Evolutionary conservation across 2,888 invertebrate genomes (phyloP).

Genomic region (Amphipyra tragopoginis): DNA sequence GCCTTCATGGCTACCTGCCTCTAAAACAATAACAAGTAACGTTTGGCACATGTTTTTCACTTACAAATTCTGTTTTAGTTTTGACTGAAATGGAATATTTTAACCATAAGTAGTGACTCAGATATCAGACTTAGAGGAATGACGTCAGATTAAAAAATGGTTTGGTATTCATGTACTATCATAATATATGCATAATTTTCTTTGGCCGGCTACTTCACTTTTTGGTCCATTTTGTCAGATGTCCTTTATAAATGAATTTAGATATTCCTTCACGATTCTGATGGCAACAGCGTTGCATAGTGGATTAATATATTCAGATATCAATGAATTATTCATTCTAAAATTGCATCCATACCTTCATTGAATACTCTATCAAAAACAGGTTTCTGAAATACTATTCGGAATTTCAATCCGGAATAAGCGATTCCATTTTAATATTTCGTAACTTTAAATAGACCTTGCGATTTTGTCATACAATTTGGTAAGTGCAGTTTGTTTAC

Average conservation of each 20-base stretch:
- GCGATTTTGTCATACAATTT: conserved; percentile 9
- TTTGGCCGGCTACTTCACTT: too few relatives aligned
- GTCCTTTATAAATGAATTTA: background rate
- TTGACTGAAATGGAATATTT: too few relatives aligned
- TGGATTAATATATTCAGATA: conserved; percentile 45
- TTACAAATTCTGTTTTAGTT: too few relatives aligned
- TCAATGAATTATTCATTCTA: conserved; percentile 47
- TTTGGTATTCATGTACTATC: too few relatives aligned
- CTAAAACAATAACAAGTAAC: too few relatives aligned
- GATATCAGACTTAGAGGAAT: too few relatives aligned
- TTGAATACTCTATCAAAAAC: conserved; percentile 50
- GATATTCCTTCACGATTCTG: conserved; percentile 1
- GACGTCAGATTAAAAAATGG: too few relatives aligned
- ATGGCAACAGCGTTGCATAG: conserved; percentile 29
- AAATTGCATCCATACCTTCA: conserved; percentile 53
- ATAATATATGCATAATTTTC: too few relatives aligned
- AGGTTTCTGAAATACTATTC: conserved; percentile 44
- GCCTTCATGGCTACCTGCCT: too few relatives aligned
- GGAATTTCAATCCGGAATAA: conserved; percentile 42
- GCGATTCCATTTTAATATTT: conserved; percentile 47
- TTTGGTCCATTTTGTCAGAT: too few relatives aligned
- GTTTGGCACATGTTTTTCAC: too few relatives aligned
- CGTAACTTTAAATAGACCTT: conserved; percentile 27
- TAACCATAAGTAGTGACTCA: too few relatives aligned
- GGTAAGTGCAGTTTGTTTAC: background rate